phyloP scores from a whole-genome alignment of 1,140 invertebrate species.

The Pogonus chalceus region DNA sequence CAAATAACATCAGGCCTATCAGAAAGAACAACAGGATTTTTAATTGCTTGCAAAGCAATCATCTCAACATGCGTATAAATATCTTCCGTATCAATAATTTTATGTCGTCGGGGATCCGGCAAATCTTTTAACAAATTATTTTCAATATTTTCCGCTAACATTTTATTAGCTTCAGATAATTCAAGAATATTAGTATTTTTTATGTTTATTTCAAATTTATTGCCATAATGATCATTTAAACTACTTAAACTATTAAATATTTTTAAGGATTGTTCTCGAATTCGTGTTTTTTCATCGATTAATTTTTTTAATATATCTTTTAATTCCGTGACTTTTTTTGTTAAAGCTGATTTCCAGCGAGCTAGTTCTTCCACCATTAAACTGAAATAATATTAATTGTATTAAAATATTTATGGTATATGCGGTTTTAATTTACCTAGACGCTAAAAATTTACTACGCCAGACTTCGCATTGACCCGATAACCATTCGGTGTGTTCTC shows the following conservation, averaged over 20 bases:
- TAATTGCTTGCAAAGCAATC: constrained; percentile 20
- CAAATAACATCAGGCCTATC: constrained; percentile 33
- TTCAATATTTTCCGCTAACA: constrained; percentile 32
- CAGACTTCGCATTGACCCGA: constrained; percentile 91
- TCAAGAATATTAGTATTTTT: constrained; percentile 37
- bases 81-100: constrained; percentile 25
- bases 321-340: constrained; percentile 62
- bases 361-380: constrained; percentile 85
- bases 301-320: constrained; percentile 63
- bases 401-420: not conserved
- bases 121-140: constrained; percentile 18
- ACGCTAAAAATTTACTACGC: constrained; percentile 90
- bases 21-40: constrained; percentile 27
- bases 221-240: not conserved
- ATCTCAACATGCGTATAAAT: constrained; percentile 30
- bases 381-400: constrained; percentile 39
- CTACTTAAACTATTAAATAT: constrained; percentile 51
- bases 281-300: constrained; percentile 60
- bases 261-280: constrained; percentile 57
- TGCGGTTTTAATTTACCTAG: constrained; percentile 49
- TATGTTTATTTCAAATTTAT: constrained; percentile 22
- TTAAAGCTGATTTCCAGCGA: constrained; percentile 68
- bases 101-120: not conserved
- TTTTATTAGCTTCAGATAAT: constrained; percentile 28
- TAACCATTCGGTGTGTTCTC: constrained; percentile 85